phyloP scores from a whole-genome alignment of 2,797 vertebrate genomes.

The Rhinatrema bivittatum region DNA sequence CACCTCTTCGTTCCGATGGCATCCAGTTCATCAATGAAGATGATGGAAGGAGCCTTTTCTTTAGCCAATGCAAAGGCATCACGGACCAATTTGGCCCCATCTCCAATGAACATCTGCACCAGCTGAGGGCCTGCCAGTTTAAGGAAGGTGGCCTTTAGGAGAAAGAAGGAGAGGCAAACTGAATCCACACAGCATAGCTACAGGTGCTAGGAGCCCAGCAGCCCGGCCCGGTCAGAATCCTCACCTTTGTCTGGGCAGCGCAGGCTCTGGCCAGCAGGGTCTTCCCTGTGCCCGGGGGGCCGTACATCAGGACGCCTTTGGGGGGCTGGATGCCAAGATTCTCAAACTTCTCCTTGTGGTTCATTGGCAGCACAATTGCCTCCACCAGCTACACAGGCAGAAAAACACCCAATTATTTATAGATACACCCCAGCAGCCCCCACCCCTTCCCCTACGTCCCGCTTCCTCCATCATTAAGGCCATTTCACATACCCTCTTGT shows the following conservation, averaged over 20 bases:
- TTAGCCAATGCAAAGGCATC: slow-evolving; percentile 94
- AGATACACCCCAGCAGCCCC: background rate
- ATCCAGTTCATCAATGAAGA: slow-evolving; percentile 96
- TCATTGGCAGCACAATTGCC: slow-evolving; percentile 96
- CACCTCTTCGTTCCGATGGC: slow-evolving; percentile 95
- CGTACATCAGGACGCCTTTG: slow-evolving; percentile 96
- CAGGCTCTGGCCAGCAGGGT: slow-evolving; percentile 93
- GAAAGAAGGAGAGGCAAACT: rapidly evolving
- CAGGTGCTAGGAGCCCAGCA: no score
- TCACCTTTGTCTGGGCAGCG: slow-evolving; percentile 93
- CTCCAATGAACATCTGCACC: slow-evolving; percentile 97
- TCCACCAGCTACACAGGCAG: slow-evolving; percentile 76
- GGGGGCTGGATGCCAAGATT: slow-evolving; percentile 97
- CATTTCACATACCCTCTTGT: background rate
- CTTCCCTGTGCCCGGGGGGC: slow-evolving; percentile 94
- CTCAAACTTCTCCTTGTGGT: slow-evolving; percentile 99
- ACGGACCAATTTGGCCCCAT: slow-evolving; percentile 91
- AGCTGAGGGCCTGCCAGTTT: slow-evolving; percentile 93
- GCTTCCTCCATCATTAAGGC: background rate
- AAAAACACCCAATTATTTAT: background rate
- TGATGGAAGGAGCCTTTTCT: slow-evolving; percentile 95
- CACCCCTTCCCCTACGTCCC: background rate
- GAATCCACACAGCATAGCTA: no score
- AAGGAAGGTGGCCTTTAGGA: slow-evolving; percentile 85
- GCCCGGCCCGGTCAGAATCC: no score